Evolutionary conservation across 2,797 vertebrate species (phyloP).

Genomic region (Philypnodon macrostomus): DNA sequence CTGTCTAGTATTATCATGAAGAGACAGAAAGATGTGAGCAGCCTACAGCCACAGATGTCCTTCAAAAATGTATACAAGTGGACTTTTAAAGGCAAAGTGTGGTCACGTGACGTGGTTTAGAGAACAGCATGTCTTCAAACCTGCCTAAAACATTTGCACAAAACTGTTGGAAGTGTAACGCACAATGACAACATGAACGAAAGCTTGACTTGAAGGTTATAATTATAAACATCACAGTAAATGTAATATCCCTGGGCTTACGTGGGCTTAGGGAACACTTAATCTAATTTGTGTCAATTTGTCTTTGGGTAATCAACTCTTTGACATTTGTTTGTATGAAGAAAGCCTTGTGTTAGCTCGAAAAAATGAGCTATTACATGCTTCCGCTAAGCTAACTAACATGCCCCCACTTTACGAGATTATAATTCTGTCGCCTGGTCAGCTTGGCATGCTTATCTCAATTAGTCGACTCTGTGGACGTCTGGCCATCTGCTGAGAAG

Average conservation of each 20-base stretch:
- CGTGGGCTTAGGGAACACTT: neutral
- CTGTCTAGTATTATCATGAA: too few species aligned
- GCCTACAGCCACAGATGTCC: too few species aligned
- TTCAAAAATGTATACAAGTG: too few species aligned
- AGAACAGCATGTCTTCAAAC: too few species aligned
- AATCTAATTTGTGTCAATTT: constrained; percentile 3
- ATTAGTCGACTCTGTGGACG: constrained; percentile 69
- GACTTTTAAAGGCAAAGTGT: too few species aligned
- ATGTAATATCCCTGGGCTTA: too few species aligned
- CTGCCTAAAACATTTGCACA: too few species aligned
- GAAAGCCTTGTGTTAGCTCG: neutral
- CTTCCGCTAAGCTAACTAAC: constrained; percentile 39
- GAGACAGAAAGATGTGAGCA: too few species aligned
- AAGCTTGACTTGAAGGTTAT: constrained; percentile 6
- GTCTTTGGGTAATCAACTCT: neutral
- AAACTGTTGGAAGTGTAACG: too few species aligned
- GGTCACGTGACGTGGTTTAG: too few species aligned
- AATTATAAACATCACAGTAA: constrained; percentile 5
- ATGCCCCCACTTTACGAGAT: constrained; percentile 55
- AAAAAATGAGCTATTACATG: constrained; percentile 8
- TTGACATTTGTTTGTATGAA: neutral
- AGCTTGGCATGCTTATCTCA: constrained; percentile 71
- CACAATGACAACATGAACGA: constrained; percentile 7
- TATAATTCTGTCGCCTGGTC: constrained; percentile 70
- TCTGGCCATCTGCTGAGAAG: constrained; percentile 71